Evolutionary conservation across 1,140 invertebrate species (phyloP), one percentile per base, ranked within the genome.

Genomic region (Ptiloglossa arizonensis): DNA sequence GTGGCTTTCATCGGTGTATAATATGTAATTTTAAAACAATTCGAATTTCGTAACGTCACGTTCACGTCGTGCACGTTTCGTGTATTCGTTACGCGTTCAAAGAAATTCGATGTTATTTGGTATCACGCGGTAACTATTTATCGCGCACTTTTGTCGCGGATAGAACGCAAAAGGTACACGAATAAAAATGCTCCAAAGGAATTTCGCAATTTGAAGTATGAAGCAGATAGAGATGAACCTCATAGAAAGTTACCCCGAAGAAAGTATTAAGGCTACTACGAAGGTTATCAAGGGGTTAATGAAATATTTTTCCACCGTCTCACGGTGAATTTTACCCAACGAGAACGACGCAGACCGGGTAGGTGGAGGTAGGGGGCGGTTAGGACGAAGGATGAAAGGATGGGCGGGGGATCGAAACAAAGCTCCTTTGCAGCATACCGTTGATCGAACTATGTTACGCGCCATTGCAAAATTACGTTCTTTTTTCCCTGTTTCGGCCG

Each of bases 391-490:
- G 22, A 8, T 19, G 15, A 22, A n/a, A n/a, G n/a, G n/a, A n/a
- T n/a, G 22, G 19, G 19, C 9, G 15, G 5, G 24, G 35, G 15
- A 44, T 73, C 24, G 19, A 41, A 70, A 73, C 62, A 74, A 74
- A 74, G 60, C 52, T 35, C 46, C 60, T 35, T 59, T 48, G 57
- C 15, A 69, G 56, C 38, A 29, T 50, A 38, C 24, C 57, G 29
- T 85, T 89, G 44, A 88, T 90, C 78, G 83, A 87, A 80, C 81
- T 48, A 82, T 73, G 82, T 85, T 88, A 79, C 78, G 74, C 83
- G 81, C 83, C 80, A 84, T 87, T 86, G 85, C 81, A 73, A 87
- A 91, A 90, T 89, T 87, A 89, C 87, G 5, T 13, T 27, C n/a
- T 38, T 9, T 54, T 59, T 82, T 79, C 80, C 82, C 81, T 89